Percentiles rank a stretch among this genome's conserved stretches.
Evolutionary conservation across 2,113 vertebrate genomes (phyloP).

Genomic region (Ochotona princeps): DNA sequence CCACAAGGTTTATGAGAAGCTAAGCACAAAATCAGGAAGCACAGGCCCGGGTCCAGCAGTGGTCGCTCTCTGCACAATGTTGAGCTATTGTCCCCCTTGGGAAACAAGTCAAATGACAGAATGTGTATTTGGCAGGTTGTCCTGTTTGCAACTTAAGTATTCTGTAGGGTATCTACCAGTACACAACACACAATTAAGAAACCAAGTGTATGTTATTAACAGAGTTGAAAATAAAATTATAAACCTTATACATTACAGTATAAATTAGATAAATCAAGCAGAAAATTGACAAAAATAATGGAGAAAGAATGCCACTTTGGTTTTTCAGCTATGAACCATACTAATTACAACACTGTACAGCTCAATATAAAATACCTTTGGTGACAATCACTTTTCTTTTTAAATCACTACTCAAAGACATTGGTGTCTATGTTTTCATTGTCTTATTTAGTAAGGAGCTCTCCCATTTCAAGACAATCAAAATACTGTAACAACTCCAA

Average conservation of each 20-base stretch:
- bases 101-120: constrained; percentile 54
- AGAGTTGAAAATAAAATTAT: constrained; percentile 47
- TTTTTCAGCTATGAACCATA: constrained; percentile 28
- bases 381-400: neutral
- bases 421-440: neutral
- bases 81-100: constrained; percentile 34
- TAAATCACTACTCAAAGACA: constrained; percentile 38
- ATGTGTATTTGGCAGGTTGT: constrained; percentile 60
- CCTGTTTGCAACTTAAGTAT: constrained; percentile 7
- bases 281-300: constrained; percentile 38
- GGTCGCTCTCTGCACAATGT: constrained; percentile 1
- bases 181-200: constrained; percentile 49
- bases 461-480: constrained; percentile 47
- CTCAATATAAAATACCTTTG: constrained; percentile 36
- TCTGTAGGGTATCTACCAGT: neutral
- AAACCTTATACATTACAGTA: neutral
- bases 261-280: neutral
- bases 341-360: neutral
- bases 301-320: neutral
- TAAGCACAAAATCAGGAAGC: neutral
- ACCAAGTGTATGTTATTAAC: neutral
- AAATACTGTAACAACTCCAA: neutral
- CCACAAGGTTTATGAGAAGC: neutral
- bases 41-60: neutral
- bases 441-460: constrained; percentile 4